phyloP scores from a whole-genome alignment of 2,888 invertebrate species.

The Lasioglossum figueresi region DNA sequence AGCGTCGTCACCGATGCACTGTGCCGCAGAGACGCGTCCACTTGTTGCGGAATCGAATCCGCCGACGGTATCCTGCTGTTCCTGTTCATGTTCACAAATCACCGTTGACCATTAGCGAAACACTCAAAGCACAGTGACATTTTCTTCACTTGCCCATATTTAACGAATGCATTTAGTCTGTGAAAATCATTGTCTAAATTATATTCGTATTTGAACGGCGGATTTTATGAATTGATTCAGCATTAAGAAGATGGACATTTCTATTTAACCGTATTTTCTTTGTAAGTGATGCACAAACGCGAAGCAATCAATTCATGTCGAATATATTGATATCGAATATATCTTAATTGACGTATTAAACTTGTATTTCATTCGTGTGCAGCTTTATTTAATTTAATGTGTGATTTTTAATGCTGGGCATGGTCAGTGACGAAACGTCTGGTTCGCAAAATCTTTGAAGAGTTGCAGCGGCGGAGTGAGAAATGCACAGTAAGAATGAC shows the following conservation, averaged over 20 bases:
- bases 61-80: slow-evolving; percentile 87
- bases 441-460: neutral
- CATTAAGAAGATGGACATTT: neutral
- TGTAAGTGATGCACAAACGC: neutral
- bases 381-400: neutral
- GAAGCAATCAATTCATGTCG: neutral
- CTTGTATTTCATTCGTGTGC: neutral
- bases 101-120: neutral
- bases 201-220: neutral
- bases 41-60: slow-evolving; percentile 86
- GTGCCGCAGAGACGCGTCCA: slow-evolving; percentile 83
- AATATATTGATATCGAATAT: too few species aligned
- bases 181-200: neutral
- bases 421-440: neutral
- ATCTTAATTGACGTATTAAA: neutral
- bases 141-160: neutral
- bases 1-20: slow-evolving; percentile 80
- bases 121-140: neutral
- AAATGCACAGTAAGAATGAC: neutral
- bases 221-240: neutral
- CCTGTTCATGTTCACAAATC: slow-evolving; percentile 78
- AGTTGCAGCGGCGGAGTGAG: neutral
- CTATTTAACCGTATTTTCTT: neutral
- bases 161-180: neutral
- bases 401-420: neutral